These are phyloP conservation scores for Pelusios castaneus DNA, from an alignment of 2,113 vertebrate species.

Conservation along the genomic window DNA sequence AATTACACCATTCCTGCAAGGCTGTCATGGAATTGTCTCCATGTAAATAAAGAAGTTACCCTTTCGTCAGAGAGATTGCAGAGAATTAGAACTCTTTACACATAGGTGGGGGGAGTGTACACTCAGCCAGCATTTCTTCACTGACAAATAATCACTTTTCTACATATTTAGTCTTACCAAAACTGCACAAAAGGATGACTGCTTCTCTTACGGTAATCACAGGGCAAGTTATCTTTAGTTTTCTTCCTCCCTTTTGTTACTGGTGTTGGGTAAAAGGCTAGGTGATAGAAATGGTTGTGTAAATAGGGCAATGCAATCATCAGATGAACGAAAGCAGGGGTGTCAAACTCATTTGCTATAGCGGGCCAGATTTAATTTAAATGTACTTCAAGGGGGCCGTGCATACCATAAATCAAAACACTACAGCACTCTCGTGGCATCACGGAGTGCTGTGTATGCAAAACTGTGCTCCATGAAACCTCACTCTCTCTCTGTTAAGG, in stretches of 20 bases:
- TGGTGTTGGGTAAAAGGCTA: background rate
- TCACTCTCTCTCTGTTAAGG: no score
- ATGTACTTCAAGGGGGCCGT: no score
- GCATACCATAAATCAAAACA: no score
- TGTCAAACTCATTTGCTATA: no score
- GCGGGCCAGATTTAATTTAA: no score
- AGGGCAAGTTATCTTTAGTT: background rate
- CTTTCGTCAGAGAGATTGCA: background rate
- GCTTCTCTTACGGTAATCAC: background rate
- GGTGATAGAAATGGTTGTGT: background rate
- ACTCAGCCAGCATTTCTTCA: slow-evolving; percentile 1
- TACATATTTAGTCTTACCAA: slow-evolving; percentile 17
- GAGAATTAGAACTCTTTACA: background rate
- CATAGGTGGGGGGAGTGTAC: background rate
- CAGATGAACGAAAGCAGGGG: background rate
- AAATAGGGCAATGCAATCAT: background rate
- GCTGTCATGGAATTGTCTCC: background rate
- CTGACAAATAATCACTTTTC: slow-evolving; percentile 19
- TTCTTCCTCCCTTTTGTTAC: background rate
- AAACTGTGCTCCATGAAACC: no score
- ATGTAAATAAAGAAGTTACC: background rate
- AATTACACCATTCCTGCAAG: background rate
- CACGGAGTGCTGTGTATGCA: no score
- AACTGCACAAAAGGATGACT: background rate
- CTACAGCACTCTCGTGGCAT: no score